phyloP scores from a whole-genome alignment of 2,113 vertebrate genomes.

The Hemichromis elongatus region DNA sequence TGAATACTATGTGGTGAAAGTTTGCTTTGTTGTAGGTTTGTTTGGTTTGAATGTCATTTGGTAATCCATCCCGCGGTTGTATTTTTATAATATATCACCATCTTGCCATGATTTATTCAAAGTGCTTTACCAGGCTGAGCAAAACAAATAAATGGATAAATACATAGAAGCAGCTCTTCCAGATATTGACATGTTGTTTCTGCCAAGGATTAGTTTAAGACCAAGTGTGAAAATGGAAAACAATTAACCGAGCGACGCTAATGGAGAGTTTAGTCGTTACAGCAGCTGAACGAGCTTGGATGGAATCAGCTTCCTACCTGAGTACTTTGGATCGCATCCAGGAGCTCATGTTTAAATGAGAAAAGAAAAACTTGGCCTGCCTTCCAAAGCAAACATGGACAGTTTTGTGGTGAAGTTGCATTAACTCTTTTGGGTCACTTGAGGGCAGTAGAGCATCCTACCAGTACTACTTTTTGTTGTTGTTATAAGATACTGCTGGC shows the following conservation, averaged over 20 bases:
- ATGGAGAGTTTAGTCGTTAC: not conserved
- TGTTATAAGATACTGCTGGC: not conserved
- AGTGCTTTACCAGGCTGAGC: not conserved
- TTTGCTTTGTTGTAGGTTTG: not conserved
- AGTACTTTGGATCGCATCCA: not conserved
- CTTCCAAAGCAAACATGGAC: not conserved
- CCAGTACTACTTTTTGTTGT: not conserved
- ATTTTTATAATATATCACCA: not conserved
- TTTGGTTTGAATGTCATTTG: not conserved
- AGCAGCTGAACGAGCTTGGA: not conserved
- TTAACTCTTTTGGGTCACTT: not conserved
- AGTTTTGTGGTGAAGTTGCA: not conserved
- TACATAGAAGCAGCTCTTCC: not conserved
- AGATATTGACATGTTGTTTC: not conserved
- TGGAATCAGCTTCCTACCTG: not conserved
- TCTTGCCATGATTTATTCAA: not conserved
- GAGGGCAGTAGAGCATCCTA: not conserved
- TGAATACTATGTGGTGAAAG: accelerated
- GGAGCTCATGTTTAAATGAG: not conserved
- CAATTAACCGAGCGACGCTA: not conserved
- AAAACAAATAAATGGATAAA: not conserved
- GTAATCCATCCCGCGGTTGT: not conserved
- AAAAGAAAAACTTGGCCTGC: not conserved
- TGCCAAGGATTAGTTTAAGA: not conserved
- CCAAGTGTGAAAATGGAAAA: not conserved